These are phyloP conservation scores for Steinernema khuongi DNA, from an alignment of 1,140 invertebrate genomes.

Conservation along the genomic window DNA sequence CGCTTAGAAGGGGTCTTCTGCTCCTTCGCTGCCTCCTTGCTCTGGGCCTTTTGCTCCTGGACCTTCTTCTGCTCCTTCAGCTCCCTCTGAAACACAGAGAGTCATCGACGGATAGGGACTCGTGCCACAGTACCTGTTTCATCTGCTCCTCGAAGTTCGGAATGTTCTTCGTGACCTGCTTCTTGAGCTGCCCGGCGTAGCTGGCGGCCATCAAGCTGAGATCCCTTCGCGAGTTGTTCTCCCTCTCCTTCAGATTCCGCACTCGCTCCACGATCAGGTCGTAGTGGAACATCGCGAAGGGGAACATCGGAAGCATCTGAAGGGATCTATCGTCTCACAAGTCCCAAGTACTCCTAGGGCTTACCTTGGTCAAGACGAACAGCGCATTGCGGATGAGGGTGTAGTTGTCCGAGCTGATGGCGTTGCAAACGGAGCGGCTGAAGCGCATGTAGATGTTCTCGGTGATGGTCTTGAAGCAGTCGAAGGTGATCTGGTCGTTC, in stretches of 20 bases:
- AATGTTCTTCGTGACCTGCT: not conserved
- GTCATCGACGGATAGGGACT: no score
- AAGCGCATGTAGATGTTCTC: conserved; percentile 15
- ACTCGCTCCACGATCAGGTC: not conserved
- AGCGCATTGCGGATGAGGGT: not conserved
- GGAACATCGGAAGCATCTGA: not conserved
- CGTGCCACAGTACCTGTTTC: not conserved
- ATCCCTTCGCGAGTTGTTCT: not conserved
- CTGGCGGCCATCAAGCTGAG: not conserved
- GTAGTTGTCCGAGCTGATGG: not conserved
- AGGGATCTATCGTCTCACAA: not conserved
- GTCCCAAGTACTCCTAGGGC: not conserved
- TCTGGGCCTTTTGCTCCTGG: no score
- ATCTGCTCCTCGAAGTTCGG: not conserved
- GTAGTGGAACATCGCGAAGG: not conserved
- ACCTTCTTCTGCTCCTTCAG: no score
- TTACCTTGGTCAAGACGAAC: not conserved
- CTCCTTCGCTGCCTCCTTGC: not conserved
- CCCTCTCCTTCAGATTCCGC: not conserved
- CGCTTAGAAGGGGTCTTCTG: no score
- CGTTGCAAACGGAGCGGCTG: not conserved
- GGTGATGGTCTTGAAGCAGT: not conserved
- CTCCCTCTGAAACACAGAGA: no score
- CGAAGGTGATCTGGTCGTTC: not conserved
- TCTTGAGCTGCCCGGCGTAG: not conserved